Evolutionary conservation across 2,797 vertebrate genomes (phyloP), one percentile per base, ranked within the genome.

Genomic region (Peromyscus nudipes): DNA sequence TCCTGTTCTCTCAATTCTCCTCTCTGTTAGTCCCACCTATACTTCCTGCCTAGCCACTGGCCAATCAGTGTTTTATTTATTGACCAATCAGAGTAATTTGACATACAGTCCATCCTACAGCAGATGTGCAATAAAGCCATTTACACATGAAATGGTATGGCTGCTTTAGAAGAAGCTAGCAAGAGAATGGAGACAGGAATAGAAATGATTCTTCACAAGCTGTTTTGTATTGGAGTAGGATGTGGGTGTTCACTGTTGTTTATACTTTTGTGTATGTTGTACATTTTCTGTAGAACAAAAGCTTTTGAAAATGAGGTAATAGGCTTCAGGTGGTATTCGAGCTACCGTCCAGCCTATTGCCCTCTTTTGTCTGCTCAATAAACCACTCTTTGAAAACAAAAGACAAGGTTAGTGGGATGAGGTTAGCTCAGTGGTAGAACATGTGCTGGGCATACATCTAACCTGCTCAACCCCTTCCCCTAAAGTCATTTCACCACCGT

Each of bases 241-340:
- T n/a, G 21, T 93, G 37, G 55, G 25, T 29, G 71, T 82, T 94
- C 46, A n/a, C 79, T 81, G 13, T 96, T 87, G 71, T 89, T 85
- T 91, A 21, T 81, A 73, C 37, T 81, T 93, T 64, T 77, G 16
- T 40, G 13, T 89, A 82, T 92, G 25, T 87, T 87, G 29, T 27
- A 84, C 64, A 79, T 69, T 95, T 95, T 85, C 40, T 49, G 27
- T 49, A 86, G 14, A 79, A 71, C 80, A n/a, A 79, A 79, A 83
- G 0, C 55, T 84, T 81, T 62, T 69, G 49, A 27, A 83, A 96
- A 65, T 49, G 19, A 88, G 14, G 16, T 14, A 49, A 55, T 37
- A 43, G 34, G 46, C 34, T 71, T 9, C 34, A 37, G 43, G 3
- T 27, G 34, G 46, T 37, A 55, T n/a, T 71, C n/a, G 27, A 27